A percentile compares a stretch with the other conserved stretches of the same genome.
Conservation (phyloP, 2,888 invertebrate species). For the Phragmatobia fuliginosa region DNA sequence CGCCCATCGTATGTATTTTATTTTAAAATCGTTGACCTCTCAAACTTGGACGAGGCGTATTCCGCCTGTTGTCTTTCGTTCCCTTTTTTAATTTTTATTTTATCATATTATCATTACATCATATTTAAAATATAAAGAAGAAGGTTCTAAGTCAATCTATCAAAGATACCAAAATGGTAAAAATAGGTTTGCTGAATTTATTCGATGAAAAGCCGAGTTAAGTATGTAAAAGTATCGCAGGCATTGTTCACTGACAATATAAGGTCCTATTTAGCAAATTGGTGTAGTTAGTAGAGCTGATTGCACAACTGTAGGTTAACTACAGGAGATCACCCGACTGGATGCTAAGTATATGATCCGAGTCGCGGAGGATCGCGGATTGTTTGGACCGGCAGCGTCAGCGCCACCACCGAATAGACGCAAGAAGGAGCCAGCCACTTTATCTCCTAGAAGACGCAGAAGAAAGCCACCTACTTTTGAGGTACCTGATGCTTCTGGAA, state of each 20-base stretch:
- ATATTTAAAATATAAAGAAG: too few relatives aligned
- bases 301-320: conserved; percentile 62
- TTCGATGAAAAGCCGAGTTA: too few relatives aligned
- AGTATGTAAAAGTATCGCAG: too few relatives aligned
- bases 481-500: conserved; percentile 49
- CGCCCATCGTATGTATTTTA: too few relatives aligned
- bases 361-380: conserved; percentile 92
- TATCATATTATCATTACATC: background rate
- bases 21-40: background rate
- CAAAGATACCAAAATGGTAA: background rate
- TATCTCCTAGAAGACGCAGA: conserved; percentile 67
- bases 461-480: conserved; percentile 70
- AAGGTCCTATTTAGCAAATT: conserved; percentile 9
- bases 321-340: conserved; percentile 90
- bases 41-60: background rate
- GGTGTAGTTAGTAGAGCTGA: conserved; percentile 37
- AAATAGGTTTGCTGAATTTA: background rate
- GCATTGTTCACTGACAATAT: background rate
- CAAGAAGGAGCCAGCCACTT: conserved; percentile 65
- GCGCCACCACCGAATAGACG: conserved; percentile 72
- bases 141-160: too few relatives aligned
- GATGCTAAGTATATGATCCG: conserved; percentile 94
- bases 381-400: conserved; percentile 88
- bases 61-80: background rate
- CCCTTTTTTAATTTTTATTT: background rate